Conservation (phyloP, 2,888 invertebrate genomes). For the Hesperia comma region DNA sequence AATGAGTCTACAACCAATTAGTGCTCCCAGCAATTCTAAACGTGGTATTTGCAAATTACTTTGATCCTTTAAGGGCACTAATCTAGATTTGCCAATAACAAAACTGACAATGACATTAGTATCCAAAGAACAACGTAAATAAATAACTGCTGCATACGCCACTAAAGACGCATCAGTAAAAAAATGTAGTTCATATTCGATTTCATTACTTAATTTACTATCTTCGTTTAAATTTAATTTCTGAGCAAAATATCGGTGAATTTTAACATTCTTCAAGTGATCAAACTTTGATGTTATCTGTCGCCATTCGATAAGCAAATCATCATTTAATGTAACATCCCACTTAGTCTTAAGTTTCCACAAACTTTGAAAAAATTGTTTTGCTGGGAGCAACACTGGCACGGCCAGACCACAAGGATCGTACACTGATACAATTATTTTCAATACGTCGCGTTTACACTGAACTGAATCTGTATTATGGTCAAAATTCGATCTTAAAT, state of each 20-base stretch:
- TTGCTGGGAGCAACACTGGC: constrained; percentile 25
- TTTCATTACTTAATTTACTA: background rate
- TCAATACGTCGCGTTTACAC: constrained; percentile 28
- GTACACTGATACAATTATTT: constrained; percentile 18
- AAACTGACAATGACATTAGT: constrained; percentile 36
- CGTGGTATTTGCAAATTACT: constrained; percentile 31
- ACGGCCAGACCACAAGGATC: constrained; percentile 35
- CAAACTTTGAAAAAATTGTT: constrained; percentile 33
- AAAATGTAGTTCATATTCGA: background rate
- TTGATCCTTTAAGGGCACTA: constrained; percentile 37
- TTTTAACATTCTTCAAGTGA: background rate
- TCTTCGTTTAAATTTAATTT: background rate
- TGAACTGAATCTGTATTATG: background rate
- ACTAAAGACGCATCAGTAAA: constrained; percentile 21
- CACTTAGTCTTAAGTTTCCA: constrained; percentile 36
- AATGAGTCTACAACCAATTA: constrained; percentile 29
- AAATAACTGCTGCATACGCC: no score
- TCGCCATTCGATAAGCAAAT: background rate
- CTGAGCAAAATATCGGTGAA: background rate
- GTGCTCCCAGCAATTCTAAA: constrained; percentile 31
- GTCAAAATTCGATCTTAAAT: constrained; percentile 14
- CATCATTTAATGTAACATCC: constrained; percentile 9
- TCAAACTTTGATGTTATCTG: background rate
- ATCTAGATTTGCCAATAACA: constrained; percentile 41
- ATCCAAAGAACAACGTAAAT: constrained; percentile 27